Evolutionary conservation across 2,888 invertebrate genomes (phyloP), one percentile per base, ranked within the genome.

Genomic region (Sinelater perroti): DNA sequence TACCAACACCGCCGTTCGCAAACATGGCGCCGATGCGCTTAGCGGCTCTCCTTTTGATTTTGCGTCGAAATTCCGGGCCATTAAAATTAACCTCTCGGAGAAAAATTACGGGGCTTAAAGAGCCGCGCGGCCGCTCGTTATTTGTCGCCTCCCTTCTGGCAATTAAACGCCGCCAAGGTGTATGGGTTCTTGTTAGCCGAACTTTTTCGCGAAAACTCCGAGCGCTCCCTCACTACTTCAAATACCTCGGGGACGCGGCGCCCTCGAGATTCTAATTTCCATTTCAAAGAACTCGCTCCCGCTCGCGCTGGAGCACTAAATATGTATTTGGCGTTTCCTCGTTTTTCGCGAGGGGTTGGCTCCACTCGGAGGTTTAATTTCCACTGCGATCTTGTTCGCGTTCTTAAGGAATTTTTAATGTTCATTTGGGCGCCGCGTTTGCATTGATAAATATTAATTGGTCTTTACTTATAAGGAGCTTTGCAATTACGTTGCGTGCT

Each of bases 241-340:
- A 55, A 55, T 49, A 42, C 55, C 35, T 36, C 26, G 55, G 55
- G 55, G 20, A 49, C 49, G 49, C 55, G 60, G 57, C 45, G 35
- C 60, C 51, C 64, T 62, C 55, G 62, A 64, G 58, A 62, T 64
- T 63, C 62, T 62, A 64, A 64, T 62, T 64, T 64, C 54, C 62
- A 64, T 62, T 62, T 61, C 62, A 60, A 62, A 56, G 52, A 64
- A 52, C 47, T 42, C 42, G 60, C 60, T 53, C 51, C 59, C 42
- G 38, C 24, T 44, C 42, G 28, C 47, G 38, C 28, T 14, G 40
- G 24, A 38, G 44, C 33, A 53, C 44, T 49, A 53, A 56, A 51
- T 56, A 56, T 56, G 56, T 50, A 51, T 56, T 50, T 21, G 49
- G 44, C 38, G 28, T 56, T 56, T 50, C 44, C 56, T 20, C 36